These are phyloP conservation scores for Thymelicus sylvestris DNA, from an alignment of 2,888 invertebrate species.

Conservation along the genomic window DNA sequence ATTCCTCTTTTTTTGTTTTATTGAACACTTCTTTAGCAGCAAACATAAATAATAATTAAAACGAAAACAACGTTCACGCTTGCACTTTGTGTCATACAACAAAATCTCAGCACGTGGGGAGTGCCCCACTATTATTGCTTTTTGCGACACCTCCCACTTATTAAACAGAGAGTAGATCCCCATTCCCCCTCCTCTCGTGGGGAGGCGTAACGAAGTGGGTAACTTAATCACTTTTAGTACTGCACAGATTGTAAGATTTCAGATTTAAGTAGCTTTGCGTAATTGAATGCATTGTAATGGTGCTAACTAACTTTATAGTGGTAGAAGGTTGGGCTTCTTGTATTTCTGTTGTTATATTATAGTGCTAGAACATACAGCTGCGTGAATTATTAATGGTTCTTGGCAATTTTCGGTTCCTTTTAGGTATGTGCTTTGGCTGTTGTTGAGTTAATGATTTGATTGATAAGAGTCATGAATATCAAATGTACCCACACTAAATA, in stretches of 20 bases:
- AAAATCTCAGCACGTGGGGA: slow-evolving; percentile 55
- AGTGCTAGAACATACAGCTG: too few relatives aligned
- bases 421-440: too few relatives aligned
- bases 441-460: too few relatives aligned
- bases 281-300: slow-evolving; percentile 48
- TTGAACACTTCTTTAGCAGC: too few relatives aligned
- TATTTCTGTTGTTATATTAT: background rate
- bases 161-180: slow-evolving; percentile 65
- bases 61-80: slow-evolving; percentile 30
- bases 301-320: slow-evolving; percentile 40
- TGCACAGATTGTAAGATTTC: slow-evolving; percentile 42
- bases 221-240: slow-evolving; percentile 34
- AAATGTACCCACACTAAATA: too few relatives aligned
- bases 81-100: slow-evolving; percentile 50
- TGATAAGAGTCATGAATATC: too few relatives aligned
- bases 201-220: slow-evolving; percentile 50
- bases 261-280: slow-evolving; percentile 44
- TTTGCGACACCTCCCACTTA: slow-evolving; percentile 77
- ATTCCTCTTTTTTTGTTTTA: too few relatives aligned
- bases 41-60: too few relatives aligned
- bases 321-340: slow-evolving; percentile 21
- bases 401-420: too few relatives aligned
- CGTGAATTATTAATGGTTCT: too few relatives aligned
- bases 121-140: slow-evolving; percentile 61
- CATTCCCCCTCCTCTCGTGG: slow-evolving; percentile 54